phyloP scores from a whole-genome alignment of 2,888 invertebrate genomes.

The Drosophila meridiana region DNA sequence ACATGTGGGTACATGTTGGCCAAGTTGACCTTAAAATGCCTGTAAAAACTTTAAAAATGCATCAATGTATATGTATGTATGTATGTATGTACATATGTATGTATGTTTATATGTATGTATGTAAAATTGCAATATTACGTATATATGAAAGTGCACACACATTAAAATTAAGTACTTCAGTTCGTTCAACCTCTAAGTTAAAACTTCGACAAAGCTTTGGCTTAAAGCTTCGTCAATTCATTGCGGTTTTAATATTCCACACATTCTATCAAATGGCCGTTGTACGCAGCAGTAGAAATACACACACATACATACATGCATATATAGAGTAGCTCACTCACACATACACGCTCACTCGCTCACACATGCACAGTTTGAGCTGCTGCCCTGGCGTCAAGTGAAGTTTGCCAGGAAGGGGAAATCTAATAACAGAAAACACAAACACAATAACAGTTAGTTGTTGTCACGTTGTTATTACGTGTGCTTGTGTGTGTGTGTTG shows the following conservation, averaged over 20 bases:
- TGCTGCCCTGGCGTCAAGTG: conserved; percentile 41
- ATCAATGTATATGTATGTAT: neutral
- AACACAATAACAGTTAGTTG: conserved; percentile 58
- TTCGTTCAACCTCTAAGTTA: neutral
- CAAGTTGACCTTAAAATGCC: too few relatives aligned
- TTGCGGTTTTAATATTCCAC: conserved; percentile 48
- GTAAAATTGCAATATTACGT: neutral
- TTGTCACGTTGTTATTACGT: conserved; percentile 35
- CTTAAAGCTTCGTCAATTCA: conserved; percentile 8
- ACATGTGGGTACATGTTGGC: too few relatives aligned
- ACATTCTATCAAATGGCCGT: conserved; percentile 8
- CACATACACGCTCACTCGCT: neutral
- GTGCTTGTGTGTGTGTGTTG: neutral
- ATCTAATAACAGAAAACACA: conserved; percentile 68
- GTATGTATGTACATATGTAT: neutral
- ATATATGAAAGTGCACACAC: neutral
- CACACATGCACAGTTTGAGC: conserved; percentile 1
- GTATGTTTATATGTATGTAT: neutral
- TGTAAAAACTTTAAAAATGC: too few relatives aligned
- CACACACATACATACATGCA: neutral
- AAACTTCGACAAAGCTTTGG: neutral
- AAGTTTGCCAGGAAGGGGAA: conserved; percentile 65
- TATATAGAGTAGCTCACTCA: too few relatives aligned
- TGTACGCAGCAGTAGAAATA: neutral
- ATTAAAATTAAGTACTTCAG: neutral